These are phyloP conservation scores for Masnerella sp. DNA, from an alignment of 2,888 invertebrate species.

Conservation along the genomic window DNA sequence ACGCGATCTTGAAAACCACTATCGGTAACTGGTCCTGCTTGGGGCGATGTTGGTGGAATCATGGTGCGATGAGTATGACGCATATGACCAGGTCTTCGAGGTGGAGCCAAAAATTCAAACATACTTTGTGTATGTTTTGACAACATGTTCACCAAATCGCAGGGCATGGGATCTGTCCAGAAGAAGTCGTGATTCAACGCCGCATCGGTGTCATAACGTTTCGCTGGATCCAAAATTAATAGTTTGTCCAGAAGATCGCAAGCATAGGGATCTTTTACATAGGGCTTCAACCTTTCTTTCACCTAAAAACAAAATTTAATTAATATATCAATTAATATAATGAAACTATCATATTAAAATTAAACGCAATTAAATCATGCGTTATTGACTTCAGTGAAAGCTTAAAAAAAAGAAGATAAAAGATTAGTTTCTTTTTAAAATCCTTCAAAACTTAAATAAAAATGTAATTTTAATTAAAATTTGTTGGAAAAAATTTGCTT, in stretches of 20 bases:
- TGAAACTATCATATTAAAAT: no score
- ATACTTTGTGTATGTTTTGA: slow-evolving; percentile 94
- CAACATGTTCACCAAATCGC: slow-evolving; percentile 93
- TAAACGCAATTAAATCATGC: no score
- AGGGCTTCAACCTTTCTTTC: slow-evolving; percentile 90
- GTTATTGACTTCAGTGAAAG: no score
- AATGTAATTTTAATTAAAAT: no score
- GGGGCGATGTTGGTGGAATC: slow-evolving; percentile 78
- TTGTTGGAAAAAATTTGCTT: no score
- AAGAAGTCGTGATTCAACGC: slow-evolving; percentile 99
- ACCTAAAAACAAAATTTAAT: slow-evolving; percentile 76
- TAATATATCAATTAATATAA: no score
- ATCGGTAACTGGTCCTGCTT: slow-evolving; percentile 79
- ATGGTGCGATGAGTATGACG: slow-evolving; percentile 83
- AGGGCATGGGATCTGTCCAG: slow-evolving; percentile 98
- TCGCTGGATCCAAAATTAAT: slow-evolving; percentile 93
- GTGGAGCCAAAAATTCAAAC: slow-evolving; percentile 94
- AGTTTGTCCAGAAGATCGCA: slow-evolving; percentile 96
- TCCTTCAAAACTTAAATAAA: no score
- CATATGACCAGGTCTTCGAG: slow-evolving; percentile 84
- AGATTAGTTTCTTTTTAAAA: no score
- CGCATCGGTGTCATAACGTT: slow-evolving; percentile 92
- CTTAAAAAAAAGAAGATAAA: no score
- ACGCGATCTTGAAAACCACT: slow-evolving; percentile 92
- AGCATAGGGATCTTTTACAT: slow-evolving; percentile 94